Conservation (phyloP, 1,140 invertebrate genomes). For the Apis dorsata region DNA sequence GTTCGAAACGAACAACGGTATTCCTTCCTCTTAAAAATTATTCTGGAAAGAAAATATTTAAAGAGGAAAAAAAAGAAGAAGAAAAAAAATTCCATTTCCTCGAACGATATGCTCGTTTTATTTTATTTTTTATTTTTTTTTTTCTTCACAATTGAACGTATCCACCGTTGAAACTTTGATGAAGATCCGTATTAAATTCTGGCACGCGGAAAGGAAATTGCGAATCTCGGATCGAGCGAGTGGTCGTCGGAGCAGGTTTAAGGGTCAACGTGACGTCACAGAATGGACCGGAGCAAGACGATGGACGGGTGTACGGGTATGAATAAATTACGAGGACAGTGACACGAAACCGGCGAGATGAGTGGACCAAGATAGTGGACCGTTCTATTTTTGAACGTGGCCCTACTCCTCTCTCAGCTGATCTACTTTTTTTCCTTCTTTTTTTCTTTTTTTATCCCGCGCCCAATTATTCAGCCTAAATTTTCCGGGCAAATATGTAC, state of each 20-base stretch:
- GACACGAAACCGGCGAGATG: constrained; percentile 52
- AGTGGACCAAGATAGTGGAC: constrained; percentile 33
- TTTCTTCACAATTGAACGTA: neutral
- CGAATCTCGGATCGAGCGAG: constrained; percentile 16
- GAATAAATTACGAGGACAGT: constrained; percentile 57
- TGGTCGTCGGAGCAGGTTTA: constrained; percentile 24
- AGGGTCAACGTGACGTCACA: constrained; percentile 45
- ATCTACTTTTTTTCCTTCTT: constrained; percentile 12
- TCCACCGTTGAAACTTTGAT: constrained; percentile 1
- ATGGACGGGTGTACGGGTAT: constrained; percentile 42
- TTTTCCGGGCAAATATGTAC: constrained; percentile 2
- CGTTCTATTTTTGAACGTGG: constrained; percentile 46
- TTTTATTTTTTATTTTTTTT: neutral
- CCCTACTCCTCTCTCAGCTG: neutral
- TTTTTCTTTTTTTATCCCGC: neutral
- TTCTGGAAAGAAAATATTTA: no score
- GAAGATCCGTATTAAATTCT: constrained; percentile 25
- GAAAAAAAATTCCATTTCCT: constrained; percentile 17
- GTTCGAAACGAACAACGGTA: no score
- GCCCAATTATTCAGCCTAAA: constrained; percentile 4
- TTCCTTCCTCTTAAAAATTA: no score
- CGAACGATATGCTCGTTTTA: neutral
- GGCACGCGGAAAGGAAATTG: constrained; percentile 27
- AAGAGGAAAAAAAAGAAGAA: neutral
- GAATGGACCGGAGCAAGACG: constrained; percentile 37